These are phyloP conservation scores for Leptinotarsa undecemlineata DNA, from an alignment of 1,140 invertebrate species.

Conservation along the genomic window DNA sequence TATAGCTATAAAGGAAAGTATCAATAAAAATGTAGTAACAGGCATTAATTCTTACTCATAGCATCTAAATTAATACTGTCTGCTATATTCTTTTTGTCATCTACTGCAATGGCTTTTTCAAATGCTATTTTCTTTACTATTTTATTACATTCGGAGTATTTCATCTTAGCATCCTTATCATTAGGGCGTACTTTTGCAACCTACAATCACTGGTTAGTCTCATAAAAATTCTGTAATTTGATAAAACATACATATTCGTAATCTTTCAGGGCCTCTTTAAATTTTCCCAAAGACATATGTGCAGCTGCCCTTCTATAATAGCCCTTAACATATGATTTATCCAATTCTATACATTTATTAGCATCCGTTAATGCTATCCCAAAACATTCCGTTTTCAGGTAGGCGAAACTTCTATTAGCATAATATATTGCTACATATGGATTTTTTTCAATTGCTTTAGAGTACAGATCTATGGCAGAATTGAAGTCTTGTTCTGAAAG, in stretches of 20 bases:
- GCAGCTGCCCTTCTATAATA: constrained; percentile 94
- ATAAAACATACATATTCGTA: constrained; percentile 83
- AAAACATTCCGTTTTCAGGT: constrained; percentile 90
- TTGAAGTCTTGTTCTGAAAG: constrained; percentile 86
- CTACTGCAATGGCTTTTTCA: constrained; percentile 95
- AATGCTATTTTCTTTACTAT: constrained; percentile 94
- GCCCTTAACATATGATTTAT: constrained; percentile 90
- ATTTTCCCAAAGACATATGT: constrained; percentile 97
- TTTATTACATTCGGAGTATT: constrained; percentile 94
- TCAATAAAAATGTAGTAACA: neutral
- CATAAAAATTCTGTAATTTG: neutral
- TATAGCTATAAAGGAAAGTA: constrained; percentile 68
- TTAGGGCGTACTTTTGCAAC: constrained; percentile 87
- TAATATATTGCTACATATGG: constrained; percentile 83
- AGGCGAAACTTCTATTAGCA: constrained; percentile 94
- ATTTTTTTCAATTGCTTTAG: constrained; percentile 87
- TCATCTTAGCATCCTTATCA: constrained; percentile 93
- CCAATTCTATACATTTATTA: constrained; percentile 85
- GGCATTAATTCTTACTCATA: constrained; percentile 74
- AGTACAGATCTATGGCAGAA: constrained; percentile 87
- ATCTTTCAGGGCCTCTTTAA: constrained; percentile 94
- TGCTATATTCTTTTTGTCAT: constrained; percentile 85
- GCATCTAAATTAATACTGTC: constrained; percentile 86
- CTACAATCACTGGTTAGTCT: constrained; percentile 57
- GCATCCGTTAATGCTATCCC: constrained; percentile 93